Percentiles rank a stretch among this genome's conserved stretches.
Conservation (phyloP, 2,113 vertebrate species). For the Astur gentilis region DNA sequence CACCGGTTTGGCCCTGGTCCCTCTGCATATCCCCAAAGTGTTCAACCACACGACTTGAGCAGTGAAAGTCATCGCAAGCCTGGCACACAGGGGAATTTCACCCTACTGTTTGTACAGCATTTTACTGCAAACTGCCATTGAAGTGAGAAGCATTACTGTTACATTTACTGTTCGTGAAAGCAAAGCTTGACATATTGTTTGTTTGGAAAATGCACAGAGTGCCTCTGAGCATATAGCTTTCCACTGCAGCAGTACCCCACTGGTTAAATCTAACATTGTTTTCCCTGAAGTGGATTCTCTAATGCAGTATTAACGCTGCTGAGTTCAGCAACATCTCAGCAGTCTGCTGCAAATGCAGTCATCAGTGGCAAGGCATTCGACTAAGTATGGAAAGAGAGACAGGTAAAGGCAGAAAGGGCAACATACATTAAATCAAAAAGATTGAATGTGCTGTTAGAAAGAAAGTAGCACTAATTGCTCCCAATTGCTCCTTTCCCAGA, state of each 20-base stretch:
- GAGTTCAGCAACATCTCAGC: constrained; percentile 63
- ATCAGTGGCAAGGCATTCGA: not conserved
- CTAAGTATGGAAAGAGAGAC: not conserved
- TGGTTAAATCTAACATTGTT: constrained; percentile 11
- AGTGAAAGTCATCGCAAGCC: not conserved
- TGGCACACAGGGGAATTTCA: not conserved
- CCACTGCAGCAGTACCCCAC: not conserved
- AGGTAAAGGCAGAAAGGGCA: not conserved
- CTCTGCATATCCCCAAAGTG: not conserved
- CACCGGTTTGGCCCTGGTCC: not conserved
- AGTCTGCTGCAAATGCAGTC: constrained; percentile 39
- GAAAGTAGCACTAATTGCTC: not conserved
- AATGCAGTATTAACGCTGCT: constrained; percentile 48
- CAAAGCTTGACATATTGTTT: constrained; percentile 9
- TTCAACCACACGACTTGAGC: not conserved
- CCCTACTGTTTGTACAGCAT: not conserved
- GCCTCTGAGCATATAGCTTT: not conserved
- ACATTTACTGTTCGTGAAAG: not conserved
- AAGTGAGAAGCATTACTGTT: not conserved
- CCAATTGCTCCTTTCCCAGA: not conserved
- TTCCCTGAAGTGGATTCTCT: constrained; percentile 33
- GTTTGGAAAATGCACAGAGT: not conserved
- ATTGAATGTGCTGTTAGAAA: not conserved
- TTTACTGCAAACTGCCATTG: not conserved
- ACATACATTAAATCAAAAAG: not conserved